Percentiles rank a stretch among this genome's conserved stretches.
These are phyloP conservation scores for Amphiura filiformis DNA, from an alignment of 35 echinoderm and acorn worm species.

Conservation along the genomic window DNA sequence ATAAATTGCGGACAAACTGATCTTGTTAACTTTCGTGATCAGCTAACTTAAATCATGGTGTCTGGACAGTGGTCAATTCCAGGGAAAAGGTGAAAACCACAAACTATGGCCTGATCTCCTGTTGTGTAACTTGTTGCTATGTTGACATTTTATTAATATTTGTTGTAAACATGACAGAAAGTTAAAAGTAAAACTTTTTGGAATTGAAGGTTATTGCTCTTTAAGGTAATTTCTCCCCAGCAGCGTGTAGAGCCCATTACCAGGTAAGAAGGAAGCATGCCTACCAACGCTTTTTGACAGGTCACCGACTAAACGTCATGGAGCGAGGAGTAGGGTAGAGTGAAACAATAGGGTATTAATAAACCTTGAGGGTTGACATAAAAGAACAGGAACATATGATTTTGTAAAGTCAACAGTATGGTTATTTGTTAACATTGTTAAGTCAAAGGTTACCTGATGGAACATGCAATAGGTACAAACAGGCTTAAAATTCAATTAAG, in stretches of 20 bases:
- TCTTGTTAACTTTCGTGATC: no score
- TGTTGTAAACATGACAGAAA: background rate
- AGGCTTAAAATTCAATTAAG: no score
- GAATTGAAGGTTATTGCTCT: background rate
- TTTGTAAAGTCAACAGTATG: background rate
- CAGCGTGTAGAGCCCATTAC: background rate
- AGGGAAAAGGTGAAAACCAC: background rate
- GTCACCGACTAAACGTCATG: background rate
- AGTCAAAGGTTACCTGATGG: no score
- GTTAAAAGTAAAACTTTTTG: background rate
- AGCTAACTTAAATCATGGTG: no score
- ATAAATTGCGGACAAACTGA: no score
- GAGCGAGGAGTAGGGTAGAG: background rate
- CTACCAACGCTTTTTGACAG: background rate
- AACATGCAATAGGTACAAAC: no score
- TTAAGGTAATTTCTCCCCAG: background rate
- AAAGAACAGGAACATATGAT: background rate
- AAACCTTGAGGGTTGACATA: background rate
- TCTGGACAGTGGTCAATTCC: background rate
- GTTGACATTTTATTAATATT: background rate
- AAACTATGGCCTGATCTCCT: background rate
- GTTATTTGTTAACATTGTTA: background rate
- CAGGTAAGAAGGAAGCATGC: background rate
- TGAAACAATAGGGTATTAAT: background rate
- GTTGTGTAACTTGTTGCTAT: background rate